phyloP scores from a whole-genome alignment of 1,140 invertebrate genomes.

The Camponotus vicinus region DNA sequence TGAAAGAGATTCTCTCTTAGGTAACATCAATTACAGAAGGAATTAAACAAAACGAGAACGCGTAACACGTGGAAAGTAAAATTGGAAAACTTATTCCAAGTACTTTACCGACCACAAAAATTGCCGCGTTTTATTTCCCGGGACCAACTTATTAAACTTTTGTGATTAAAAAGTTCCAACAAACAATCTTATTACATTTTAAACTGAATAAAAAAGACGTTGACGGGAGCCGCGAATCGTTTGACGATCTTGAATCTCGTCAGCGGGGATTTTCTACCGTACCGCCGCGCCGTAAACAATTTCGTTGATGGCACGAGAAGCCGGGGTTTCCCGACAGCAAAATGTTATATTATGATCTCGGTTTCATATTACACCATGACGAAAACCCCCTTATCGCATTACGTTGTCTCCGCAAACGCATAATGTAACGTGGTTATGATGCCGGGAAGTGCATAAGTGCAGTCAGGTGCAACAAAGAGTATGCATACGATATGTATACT shows the following conservation, averaged over 20 bases:
- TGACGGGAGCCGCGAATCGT: not conserved
- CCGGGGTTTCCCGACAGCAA: not conserved
- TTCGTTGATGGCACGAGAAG: too few relatives aligned
- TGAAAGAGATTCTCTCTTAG: not conserved
- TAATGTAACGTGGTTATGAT: constrained; percentile 55
- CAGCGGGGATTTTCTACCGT: constrained; percentile 1
- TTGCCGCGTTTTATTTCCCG: constrained; percentile 37
- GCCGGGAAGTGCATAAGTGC: constrained; percentile 60
- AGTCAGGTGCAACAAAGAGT: constrained; percentile 60
- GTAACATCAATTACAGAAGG: not conserved
- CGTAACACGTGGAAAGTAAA: constrained; percentile 21
- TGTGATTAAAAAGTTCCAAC: constrained; percentile 42
- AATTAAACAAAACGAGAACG: constrained; percentile 14
- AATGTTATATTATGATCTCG: not conserved
- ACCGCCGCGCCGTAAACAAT: not conserved
- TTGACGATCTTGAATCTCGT: constrained; percentile 5
- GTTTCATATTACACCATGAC: constrained; percentile 47
- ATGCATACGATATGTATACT: constrained; percentile 33
- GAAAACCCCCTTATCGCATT: constrained; percentile 49
- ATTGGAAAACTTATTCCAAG: constrained; percentile 45
- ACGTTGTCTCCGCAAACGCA: constrained; percentile 45
- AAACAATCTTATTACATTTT: not conserved
- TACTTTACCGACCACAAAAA: constrained; percentile 30
- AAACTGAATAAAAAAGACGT: not conserved
- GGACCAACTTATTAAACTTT: constrained; percentile 51